phyloP scores from a whole-genome alignment of 1,140 invertebrate genomes.

The Lepidurus apus region DNA sequence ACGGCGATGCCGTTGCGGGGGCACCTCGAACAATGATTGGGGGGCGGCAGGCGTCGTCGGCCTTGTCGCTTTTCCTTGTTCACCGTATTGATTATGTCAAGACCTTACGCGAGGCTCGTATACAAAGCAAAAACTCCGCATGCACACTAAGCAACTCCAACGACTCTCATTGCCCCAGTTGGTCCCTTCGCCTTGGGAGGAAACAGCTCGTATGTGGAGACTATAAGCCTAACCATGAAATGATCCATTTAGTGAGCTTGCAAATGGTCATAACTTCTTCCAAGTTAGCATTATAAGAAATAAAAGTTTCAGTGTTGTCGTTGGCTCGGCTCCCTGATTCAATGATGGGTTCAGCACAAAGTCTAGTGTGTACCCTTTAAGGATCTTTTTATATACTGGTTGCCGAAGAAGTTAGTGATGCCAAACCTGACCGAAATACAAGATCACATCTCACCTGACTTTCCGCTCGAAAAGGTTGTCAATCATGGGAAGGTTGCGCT shows the following conservation, averaged over 20 bases:
- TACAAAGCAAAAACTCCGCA: not conserved
- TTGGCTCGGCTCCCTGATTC: not conserved
- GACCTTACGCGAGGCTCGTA: not conserved
- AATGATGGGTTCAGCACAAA: not conserved
- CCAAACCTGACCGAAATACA: not conserved
- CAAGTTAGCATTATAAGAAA: not conserved
- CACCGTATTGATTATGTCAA: slow-evolving; percentile 22
- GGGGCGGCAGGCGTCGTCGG: not conserved
- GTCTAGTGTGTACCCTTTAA: not conserved
- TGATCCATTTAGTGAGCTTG: not conserved
- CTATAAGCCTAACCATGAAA: not conserved
- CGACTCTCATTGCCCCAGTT: slow-evolving; percentile 14
- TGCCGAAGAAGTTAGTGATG: not conserved
- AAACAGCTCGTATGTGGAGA: not conserved
- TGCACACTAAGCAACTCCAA: not conserved
- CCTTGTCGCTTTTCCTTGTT: slow-evolving; percentile 21
- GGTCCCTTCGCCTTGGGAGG: not conserved
- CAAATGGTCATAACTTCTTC: not conserved
- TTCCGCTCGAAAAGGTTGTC: not conserved
- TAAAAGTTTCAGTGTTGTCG: not conserved
- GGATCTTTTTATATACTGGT: not conserved
- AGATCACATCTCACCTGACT: not conserved
- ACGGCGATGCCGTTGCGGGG: not conserved
- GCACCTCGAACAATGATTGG: slow-evolving; percentile 12
- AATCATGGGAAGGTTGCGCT: not conserved